Evolutionary conservation across 1,140 invertebrate species (phyloP), one percentile per base, ranked within the genome.

Genomic region (Bombyx mandarina): DNA sequence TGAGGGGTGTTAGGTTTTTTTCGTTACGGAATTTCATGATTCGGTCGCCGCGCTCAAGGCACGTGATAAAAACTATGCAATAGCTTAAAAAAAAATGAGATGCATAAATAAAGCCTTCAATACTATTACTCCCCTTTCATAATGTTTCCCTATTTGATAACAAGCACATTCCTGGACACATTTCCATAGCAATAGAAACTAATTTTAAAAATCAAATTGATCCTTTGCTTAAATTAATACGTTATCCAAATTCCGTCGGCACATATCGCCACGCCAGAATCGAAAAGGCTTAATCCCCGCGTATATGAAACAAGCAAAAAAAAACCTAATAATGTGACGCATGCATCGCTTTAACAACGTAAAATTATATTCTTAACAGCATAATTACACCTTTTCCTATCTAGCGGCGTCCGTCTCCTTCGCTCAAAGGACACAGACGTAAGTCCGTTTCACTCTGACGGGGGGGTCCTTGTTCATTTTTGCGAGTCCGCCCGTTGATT

Each of bases 311-410:
- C 58, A 61, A 62, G 58, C 22, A 49, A 62, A 62, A 63, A 63
- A 61, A 61, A 65, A 53, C 8, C 48, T 45, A 45, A 63, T 65
- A 72, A 74, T 66, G 63, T 74, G 69, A 74, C 63, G 62, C 66
- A 71, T 58, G 58, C 62, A 66, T 61, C 67, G 64, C 64, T 62
- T 59, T 63, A 67, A 63, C 65, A 66, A 67, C 69, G 58, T 65
- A 63, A 70, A 71, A 75, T 70, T 78, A 75, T 68, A 68, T 65
- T 65, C 59, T 66, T 66, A 75, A 78, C 74, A 64, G 66, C 74
- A 77, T 80, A 80, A 80, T 80, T 73, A 73, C 64, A 69, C 47
- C 62, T 70, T 56, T 45, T 12, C 57, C 58, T 45, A 59, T 55
- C 61, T 60, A 71, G 56, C 63, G 60, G 60, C 48, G 53, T 26